Conservation (phyloP, 2,113 vertebrate species). For the Rhinopomastus cyanomelas region DNA sequence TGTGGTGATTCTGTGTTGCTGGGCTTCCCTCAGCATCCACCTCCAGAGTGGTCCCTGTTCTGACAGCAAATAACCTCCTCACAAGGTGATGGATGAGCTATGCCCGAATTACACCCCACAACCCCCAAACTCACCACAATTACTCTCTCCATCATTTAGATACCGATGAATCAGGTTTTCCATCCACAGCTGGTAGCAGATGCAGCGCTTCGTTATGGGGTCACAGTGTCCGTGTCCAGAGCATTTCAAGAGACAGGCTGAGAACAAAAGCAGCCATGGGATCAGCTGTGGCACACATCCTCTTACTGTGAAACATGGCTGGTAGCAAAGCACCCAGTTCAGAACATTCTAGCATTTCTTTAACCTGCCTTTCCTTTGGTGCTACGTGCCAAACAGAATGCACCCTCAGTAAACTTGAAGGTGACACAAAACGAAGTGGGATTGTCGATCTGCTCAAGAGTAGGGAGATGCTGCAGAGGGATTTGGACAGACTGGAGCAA, state of each 20-base stretch:
- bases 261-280: not conserved
- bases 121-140: conserved; percentile 80
- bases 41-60: not conserved
- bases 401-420: too few relatives aligned
- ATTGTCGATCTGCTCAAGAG: too few relatives aligned
- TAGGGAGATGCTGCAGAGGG: too few relatives aligned
- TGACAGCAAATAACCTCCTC: not conserved
- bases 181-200: conserved; percentile 90
- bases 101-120: not conserved
- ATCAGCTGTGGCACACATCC: not conserved
- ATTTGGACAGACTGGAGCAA: too few relatives aligned
- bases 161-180: conserved; percentile 85
- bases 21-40: not conserved
- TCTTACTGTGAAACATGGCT: not conserved
- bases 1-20: too few relatives aligned
- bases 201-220: conserved; percentile 85
- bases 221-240: conserved; percentile 89
- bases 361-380: not conserved
- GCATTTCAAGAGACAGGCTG: conserved; percentile 86
- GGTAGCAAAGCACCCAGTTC: not conserved
- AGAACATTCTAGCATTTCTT: not conserved
- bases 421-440: too few relatives aligned
- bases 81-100: not conserved
- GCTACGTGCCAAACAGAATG: too few relatives aligned
- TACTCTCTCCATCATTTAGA: conserved; percentile 83